Conservation (phyloP, 2,113 vertebrate genomes). For the Indicator maculatus region DNA sequence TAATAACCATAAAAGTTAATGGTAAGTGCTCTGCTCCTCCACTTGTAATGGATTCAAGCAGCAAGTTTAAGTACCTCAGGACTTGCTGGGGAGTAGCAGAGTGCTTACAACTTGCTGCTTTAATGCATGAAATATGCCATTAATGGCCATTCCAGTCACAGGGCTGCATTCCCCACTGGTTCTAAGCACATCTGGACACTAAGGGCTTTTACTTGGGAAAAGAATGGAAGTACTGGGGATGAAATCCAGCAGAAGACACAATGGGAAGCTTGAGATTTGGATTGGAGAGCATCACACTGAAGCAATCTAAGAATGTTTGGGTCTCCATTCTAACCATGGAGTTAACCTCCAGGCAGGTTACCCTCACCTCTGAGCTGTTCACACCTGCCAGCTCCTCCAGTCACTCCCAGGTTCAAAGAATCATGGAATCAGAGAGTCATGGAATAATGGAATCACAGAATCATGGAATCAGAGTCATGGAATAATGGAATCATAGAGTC, state of each 20-base stretch:
- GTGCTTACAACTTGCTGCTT: background rate
- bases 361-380: accelerated
- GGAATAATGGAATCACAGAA: too few relatives aligned
- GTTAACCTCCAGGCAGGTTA: background rate
- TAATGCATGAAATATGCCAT: background rate
- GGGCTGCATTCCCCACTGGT: background rate
- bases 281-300: too few relatives aligned
- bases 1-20: background rate
- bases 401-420: background rate
- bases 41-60: accelerated
- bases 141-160: background rate
- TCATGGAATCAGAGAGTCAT: too few relatives aligned
- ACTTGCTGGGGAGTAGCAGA: background rate
- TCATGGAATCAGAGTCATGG: too few relatives aligned
- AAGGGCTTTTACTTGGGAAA: background rate
- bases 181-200: background rate
- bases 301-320: too few relatives aligned
- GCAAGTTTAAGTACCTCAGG: accelerated
- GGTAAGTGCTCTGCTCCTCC: background rate
- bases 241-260: background rate
- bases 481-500: too few relatives aligned
- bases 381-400: accelerated
- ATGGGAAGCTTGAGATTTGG: background rate
- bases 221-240: accelerated
- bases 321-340: background rate